Base-by-base conservation (phyloP, 2,797 vertebrate genomes). In the Chlorospingus flavigularis region DNA sequence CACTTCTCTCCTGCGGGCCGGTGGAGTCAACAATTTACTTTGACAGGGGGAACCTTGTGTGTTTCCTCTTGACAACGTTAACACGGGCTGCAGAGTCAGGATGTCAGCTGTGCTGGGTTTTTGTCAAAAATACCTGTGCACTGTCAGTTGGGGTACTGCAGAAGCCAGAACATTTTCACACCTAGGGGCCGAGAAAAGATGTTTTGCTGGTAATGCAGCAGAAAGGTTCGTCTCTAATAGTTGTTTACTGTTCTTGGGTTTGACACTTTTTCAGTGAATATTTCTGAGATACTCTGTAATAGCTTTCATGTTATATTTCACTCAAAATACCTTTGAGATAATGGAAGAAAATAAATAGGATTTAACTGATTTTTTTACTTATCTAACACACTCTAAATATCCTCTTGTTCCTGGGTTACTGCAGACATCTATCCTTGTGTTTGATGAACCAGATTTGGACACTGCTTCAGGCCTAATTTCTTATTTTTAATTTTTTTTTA, bases 51-150 rank as follows among this genome's bases (percentile, higher is more conserved):
- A 89, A 39, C 25, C 40, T 63, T 10, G 1, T 7, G 10, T 60
- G 6, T 45, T 86, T 91, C 39, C 31, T 48, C 9, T 35, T 60
- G 40, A 13, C n/a, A 62, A 6, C 7, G 0, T 24, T 42, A 55
- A 39, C 1, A 1, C 3, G 0, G 0, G 9, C 63, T 74, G 51
- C 35, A 50, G 33, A 70, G 19, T 33, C 45, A 35, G n/a, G 17
- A 6, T 61, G 31, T 54, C 19, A 42, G 0, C 43, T 42, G 23
- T 45, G n/a, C 6, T 65, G 54, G 4, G 7, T 2, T 86, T 88
- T 50, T 63, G 40, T 60, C 31, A 51, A 75, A 75, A 88, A 50
- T 45, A 60, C 67, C 31, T 77, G 17, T 63, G 40, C 5, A 0
- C 9, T 42, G 13, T 55, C 21, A 30, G 0, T 0, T 48, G 43